These are phyloP conservation scores for Iguana delicatissima DNA, from an alignment of 2,797 vertebrate species.

Conservation along the genomic window DNA sequence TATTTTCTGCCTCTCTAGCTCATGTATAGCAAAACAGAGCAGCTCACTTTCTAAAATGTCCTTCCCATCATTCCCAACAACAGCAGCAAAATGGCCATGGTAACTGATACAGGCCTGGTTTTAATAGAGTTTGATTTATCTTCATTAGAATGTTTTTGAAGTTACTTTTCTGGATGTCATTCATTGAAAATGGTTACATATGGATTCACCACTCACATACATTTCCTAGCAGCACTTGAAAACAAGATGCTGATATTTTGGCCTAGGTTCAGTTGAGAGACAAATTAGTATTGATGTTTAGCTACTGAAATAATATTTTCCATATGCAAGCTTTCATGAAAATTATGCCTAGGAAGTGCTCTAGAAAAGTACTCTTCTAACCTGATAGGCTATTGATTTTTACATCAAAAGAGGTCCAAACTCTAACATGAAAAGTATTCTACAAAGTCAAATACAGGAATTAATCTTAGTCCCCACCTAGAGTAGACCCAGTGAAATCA, in stretches of 20 bases:
- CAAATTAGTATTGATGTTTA: not conserved
- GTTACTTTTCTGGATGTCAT: not conserved
- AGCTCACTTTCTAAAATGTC: not conserved
- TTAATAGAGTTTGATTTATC: not conserved
- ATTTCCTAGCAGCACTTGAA: not conserved
- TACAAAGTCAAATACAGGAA: not conserved
- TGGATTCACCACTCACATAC: not conserved
- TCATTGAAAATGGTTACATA: not conserved
- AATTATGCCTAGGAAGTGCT: not conserved
- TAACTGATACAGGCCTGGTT: not conserved
- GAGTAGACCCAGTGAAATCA: too few species aligned
- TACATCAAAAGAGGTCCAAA: not conserved
- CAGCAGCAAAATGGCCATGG: not conserved
- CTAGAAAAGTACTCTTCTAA: not conserved
- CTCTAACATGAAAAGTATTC: not conserved
- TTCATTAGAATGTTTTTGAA: not conserved
- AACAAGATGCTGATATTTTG: not conserved
- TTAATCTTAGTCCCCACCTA: too few species aligned
- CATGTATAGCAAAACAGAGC: not conserved
- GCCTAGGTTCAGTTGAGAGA: not conserved
- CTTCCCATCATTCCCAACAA: not conserved
- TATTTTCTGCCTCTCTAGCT: not conserved
- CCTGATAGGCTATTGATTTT: not conserved
- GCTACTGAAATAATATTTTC: not conserved
- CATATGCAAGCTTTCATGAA: not conserved